Percentiles rank a stretch among this genome's conserved stretches.
These are phyloP conservation scores for Carterocephalus palaemon DNA, from an alignment of 2,888 invertebrate genomes.

Conservation along the genomic window DNA sequence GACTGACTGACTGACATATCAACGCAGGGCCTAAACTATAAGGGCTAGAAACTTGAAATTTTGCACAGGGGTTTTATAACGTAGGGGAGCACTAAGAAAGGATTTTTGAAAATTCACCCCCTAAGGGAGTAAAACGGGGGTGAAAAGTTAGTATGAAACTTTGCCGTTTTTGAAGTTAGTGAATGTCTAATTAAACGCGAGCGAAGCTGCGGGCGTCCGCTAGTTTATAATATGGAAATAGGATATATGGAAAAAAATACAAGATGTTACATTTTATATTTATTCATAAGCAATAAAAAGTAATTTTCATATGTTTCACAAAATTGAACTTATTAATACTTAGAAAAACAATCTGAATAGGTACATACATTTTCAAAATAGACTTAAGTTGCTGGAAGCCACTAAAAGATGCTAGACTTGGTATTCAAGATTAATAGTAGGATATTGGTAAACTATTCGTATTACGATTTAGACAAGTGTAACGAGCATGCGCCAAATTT, in stretches of 20 bases:
- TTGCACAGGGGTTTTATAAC: no score
- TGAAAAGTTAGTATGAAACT: no score
- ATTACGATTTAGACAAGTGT: constrained; percentile 18
- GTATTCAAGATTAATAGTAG: constrained; percentile 26
- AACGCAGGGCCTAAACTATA: no score
- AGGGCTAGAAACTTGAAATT: no score
- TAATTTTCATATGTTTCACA: constrained; percentile 69
- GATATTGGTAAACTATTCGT: constrained; percentile 45
- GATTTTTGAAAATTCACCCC: no score
- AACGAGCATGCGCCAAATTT: constrained; percentile 46
- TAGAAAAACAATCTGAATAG: constrained; percentile 53
- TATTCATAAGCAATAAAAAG: constrained; percentile 79
- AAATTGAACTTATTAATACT: constrained; percentile 59
- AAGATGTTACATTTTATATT: constrained; percentile 57
- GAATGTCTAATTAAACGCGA: no score
- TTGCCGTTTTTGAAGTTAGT: no score
- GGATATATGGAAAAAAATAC: constrained; percentile 29
- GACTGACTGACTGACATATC: no score
- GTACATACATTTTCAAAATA: constrained; percentile 49
- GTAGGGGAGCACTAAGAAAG: no score
- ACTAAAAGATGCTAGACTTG: constrained; percentile 46
- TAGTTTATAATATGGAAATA: no score
- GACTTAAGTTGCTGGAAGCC: constrained; percentile 53
- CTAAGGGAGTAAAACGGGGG: no score
- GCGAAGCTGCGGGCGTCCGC: no score